phyloP scores from a whole-genome alignment of 2,797 vertebrate species.

The Pseudochaenichthys georgianus region DNA sequence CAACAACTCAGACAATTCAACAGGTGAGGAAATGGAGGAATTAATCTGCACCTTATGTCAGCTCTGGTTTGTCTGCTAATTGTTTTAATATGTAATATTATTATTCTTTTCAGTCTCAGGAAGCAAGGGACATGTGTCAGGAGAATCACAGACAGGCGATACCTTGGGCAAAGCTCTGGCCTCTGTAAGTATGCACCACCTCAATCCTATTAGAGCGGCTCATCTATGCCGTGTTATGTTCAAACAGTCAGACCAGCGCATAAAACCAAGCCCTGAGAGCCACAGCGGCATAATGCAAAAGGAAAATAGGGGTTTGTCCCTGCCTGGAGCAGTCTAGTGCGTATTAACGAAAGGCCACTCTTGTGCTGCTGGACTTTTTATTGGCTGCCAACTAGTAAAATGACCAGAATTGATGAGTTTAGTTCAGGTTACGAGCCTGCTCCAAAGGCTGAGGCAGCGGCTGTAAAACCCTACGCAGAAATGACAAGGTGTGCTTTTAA shows the following conservation, averaged over 20 bases:
- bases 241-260: conserved; percentile 50
- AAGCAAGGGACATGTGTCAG: conserved; percentile 89
- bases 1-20: conserved; percentile 88
- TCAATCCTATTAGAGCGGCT: conserved; percentile 58
- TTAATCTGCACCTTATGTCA: too few species aligned
- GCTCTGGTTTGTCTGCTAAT: not conserved
- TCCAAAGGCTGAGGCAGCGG: conserved; percentile 69
- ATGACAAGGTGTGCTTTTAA: conserved; percentile 81
- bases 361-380: conserved; percentile 70
- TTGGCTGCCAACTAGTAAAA: conserved; percentile 77
- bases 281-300: conserved; percentile 47
- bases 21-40: conserved; percentile 83
- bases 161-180: conserved; percentile 96
- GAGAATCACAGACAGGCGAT: conserved; percentile 94
- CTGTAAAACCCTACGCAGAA: conserved; percentile 69
- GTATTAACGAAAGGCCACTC: conserved; percentile 59
- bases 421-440: conserved; percentile 70
- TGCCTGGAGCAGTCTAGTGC: conserved; percentile 40
- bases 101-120: conserved; percentile 77
- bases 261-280: conserved; percentile 40
- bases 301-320: conserved; percentile 46
- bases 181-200: conserved; percentile 90
- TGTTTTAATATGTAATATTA: not conserved
- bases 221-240: conserved; percentile 51
- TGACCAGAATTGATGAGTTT: conserved; percentile 79